A percentile compares a stretch with the other conserved stretches of the same genome.
These are phyloP conservation scores for Hyperoplus lanceolatus DNA, from an alignment of 2,797 vertebrate genomes.

Conservation along the genomic window DNA sequence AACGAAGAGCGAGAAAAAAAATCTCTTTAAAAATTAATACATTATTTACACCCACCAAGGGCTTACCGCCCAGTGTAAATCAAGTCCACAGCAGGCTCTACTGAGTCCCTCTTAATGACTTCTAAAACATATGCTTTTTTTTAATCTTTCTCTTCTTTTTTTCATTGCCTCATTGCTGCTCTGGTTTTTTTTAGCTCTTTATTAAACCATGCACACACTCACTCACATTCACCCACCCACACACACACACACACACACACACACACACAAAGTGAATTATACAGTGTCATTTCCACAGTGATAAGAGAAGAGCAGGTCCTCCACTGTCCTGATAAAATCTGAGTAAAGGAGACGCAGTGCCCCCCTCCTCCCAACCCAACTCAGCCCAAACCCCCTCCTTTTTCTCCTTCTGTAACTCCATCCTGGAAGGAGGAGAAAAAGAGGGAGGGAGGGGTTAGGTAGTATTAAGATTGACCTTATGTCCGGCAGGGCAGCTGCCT, in stretches of 20 bases:
- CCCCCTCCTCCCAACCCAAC: neutral
- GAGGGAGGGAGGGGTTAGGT: conserved; percentile 14
- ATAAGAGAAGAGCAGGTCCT: conserved; percentile 65
- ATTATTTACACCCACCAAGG: conserved; percentile 81
- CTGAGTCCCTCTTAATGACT: conserved; percentile 83
- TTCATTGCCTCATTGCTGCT: conserved; percentile 67
- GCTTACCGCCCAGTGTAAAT: conserved; percentile 81
- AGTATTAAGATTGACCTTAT: conserved; percentile 74
- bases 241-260: conserved; percentile 33
- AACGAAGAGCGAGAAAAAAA: conserved; percentile 70
- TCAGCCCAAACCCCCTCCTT: neutral
- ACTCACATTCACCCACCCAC: neutral
- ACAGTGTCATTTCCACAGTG: conserved; percentile 67
- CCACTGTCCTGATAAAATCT: conserved; percentile 73
- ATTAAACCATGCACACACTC: conserved; percentile 66
- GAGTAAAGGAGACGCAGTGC: conserved; percentile 37
- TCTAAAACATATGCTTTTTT: conserved; percentile 84
- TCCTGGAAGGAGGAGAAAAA: conserved; percentile 34
- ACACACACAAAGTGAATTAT: conserved; percentile 59
- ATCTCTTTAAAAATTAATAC: conserved; percentile 86
- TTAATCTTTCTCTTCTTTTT: conserved; percentile 75
- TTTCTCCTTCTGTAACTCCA: conserved; percentile 12
- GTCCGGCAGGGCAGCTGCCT: conserved; percentile 75
- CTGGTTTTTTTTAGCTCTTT: conserved; percentile 66
- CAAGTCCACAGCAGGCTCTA: conserved; percentile 79